A percentile compares a stretch with the other conserved stretches of the same genome.
Evolutionary conservation across 2,113 vertebrate species (phyloP).

Genomic region (Pongo abelii): DNA sequence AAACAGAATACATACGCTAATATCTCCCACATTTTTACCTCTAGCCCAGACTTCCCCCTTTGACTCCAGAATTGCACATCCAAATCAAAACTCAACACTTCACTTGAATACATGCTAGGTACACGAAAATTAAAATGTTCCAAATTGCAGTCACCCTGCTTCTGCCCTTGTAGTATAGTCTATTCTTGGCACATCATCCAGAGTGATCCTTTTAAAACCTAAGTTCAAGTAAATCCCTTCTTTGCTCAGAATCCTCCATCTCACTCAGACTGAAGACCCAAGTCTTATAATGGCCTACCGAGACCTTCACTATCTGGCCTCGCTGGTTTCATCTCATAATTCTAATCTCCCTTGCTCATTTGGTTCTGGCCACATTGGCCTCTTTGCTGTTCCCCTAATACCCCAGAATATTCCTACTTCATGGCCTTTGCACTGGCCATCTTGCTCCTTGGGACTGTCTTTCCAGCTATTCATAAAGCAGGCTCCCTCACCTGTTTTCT

Average conservation of each 20-base stretch:
- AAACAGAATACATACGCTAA: neutral
- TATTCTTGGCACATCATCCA: conserved; percentile 5
- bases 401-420: neutral
- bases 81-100: neutral
- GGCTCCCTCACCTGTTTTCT: neutral
- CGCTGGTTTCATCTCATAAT: neutral
- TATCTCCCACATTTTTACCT: neutral
- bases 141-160: neutral
- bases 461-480: neutral
- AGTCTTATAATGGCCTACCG: neutral
- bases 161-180: neutral
- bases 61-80: neutral
- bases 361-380: neutral
- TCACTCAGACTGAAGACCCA: neutral
- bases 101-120: neutral
- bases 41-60: neutral
- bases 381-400: neutral
- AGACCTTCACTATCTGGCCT: neutral
- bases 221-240: neutral
- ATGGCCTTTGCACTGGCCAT: neutral
- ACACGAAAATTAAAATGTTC: conserved; percentile 20
- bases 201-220: neutral
- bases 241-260: neutral
- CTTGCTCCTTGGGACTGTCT: neutral
- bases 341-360: neutral